Percentiles rank a stretch among this genome's conserved stretches.
phyloP scores from a whole-genome alignment of 2,113 vertebrate species.

The Oxyura jamaicensis region DNA sequence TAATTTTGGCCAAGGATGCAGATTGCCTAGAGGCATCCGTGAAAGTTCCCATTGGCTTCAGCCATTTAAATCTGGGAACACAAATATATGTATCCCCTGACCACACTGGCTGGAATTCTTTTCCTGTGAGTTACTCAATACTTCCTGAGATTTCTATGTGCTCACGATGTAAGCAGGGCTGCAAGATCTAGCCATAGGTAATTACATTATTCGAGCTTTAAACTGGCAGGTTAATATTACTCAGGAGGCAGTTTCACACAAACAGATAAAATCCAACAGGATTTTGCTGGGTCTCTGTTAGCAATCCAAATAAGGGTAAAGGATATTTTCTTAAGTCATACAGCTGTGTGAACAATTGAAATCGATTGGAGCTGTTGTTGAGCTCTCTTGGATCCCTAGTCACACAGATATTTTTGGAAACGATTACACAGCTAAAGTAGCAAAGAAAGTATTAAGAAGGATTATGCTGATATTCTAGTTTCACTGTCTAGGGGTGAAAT shows the following conservation, averaged over 20 bases:
- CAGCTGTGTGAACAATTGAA: conserved; percentile 29
- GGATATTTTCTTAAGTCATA: conserved; percentile 33
- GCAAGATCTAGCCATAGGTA: not conserved
- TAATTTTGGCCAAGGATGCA: not conserved
- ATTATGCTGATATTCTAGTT: conserved; percentile 46
- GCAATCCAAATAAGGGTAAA: conserved; percentile 40
- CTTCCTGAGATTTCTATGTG: not conserved
- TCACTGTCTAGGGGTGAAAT: not conserved
- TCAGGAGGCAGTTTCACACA: conserved; percentile 5
- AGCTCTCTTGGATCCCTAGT: conserved; percentile 8
- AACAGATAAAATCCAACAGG: conserved; percentile 27
- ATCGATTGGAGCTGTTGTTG: not conserved
- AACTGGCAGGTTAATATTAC: conserved; percentile 13
- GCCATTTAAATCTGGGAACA: not conserved
- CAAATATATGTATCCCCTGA: not conserved
- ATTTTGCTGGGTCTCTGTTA: conserved; percentile 34
- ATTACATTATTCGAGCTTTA: conserved; percentile 28
- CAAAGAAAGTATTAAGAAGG: conserved; percentile 34
- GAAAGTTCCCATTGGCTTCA: not conserved
- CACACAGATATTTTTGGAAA: conserved; percentile 43
- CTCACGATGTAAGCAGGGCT: not conserved
- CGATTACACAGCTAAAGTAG: conserved; percentile 12
- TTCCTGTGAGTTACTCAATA: not conserved
- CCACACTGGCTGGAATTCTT: not conserved
- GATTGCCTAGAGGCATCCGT: not conserved